These are phyloP conservation scores for Latheticus oryzae DNA, from an alignment of 2,888 invertebrate genomes.

Conservation along the genomic window DNA sequence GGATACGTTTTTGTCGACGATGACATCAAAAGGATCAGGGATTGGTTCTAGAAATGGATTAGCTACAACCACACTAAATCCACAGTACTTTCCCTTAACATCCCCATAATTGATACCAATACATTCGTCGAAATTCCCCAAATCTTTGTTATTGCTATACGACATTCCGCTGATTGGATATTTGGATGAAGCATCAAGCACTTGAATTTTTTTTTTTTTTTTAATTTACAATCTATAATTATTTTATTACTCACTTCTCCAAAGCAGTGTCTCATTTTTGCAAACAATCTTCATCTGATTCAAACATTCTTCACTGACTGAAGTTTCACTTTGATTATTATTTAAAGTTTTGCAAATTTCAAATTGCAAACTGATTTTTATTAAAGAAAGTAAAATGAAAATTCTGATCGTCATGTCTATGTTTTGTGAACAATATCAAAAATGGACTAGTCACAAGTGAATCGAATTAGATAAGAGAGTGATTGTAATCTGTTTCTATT, in stretches of 20 bases:
- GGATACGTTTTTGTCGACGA: background rate
- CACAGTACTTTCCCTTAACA: constrained; percentile 36
- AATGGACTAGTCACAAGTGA: no score
- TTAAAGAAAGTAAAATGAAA: background rate
- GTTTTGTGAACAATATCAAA: no score
- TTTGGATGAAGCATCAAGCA: constrained; percentile 38
- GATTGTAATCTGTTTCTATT: no score
- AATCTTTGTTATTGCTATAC: constrained; percentile 29
- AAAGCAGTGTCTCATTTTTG: constrained; percentile 9
- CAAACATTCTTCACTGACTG: constrained; percentile 17
- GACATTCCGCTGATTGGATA: constrained; percentile 28
- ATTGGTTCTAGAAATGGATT: constrained; percentile 17
- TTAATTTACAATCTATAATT: background rate
- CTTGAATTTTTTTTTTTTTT: constrained; percentile 6
- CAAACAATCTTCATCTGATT: constrained; percentile 19
- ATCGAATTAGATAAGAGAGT: no score
- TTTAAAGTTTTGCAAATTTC: constrained; percentile 10
- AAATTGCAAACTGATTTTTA: constrained; percentile 2
- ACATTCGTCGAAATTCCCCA: constrained; percentile 40
- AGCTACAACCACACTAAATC: constrained; percentile 12
- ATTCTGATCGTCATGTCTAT: background rate
- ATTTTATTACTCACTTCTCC: constrained; percentile 24
- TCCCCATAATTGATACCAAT: constrained; percentile 15
- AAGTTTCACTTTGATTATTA: background rate
- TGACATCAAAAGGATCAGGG: constrained; percentile 7